Percentiles rank a stretch among this genome's conserved stretches.
phyloP scores from a whole-genome alignment of 2,113 vertebrate genomes.

The Acinonyx jubatus region DNA sequence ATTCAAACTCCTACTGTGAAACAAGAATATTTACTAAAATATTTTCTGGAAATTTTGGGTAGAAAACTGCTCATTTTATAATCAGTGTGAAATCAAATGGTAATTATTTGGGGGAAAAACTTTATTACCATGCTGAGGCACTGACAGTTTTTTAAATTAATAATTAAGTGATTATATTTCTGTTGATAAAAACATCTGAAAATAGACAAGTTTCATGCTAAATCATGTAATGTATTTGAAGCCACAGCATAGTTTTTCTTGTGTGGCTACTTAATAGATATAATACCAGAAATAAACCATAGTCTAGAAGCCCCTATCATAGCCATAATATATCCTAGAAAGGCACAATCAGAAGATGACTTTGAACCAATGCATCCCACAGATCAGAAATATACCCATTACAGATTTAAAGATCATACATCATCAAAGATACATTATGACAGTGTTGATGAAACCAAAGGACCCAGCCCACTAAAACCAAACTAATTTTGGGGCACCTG shows the following conservation, averaged over 20 bases:
- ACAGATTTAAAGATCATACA: not conserved
- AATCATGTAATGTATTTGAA: not conserved
- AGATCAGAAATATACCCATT: not conserved
- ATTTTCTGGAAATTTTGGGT: not conserved
- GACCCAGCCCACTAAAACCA: not conserved
- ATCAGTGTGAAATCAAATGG: not conserved
- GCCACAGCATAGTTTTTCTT: not conserved
- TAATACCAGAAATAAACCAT: not conserved
- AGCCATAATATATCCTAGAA: not conserved
- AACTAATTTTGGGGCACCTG: not conserved
- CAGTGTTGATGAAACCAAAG: not conserved
- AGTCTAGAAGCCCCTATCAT: not conserved
- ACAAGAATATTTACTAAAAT: not conserved
- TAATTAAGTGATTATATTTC: not conserved
- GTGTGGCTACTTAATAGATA: not conserved
- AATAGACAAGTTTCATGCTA: not conserved
- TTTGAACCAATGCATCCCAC: not conserved
- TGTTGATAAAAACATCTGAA: not conserved
- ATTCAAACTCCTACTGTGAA: conserved; percentile 7
- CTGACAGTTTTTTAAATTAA: conserved; percentile 8
- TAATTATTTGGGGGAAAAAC: conserved; percentile 7
- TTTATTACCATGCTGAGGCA: not conserved
- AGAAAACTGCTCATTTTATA: conserved; percentile 6
- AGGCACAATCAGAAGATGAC: not conserved
- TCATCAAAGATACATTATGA: not conserved